Conservation (phyloP, 2,888 invertebrate species). For the Macropis europaea region DNA sequence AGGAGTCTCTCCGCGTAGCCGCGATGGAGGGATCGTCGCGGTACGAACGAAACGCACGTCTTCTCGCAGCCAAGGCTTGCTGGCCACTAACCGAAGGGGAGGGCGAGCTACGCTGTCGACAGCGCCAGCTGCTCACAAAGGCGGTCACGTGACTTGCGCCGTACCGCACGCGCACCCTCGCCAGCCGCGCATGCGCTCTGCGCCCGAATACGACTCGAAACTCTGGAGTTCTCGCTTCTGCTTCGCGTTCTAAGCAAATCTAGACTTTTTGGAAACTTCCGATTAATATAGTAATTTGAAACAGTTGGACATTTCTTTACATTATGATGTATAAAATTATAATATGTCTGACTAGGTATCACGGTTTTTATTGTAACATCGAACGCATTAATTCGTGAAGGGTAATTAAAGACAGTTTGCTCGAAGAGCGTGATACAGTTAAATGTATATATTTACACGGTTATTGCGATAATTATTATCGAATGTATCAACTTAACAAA, state of each 20-base stretch:
- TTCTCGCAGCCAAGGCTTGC: slow-evolving; percentile 71
- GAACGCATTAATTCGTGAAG: background rate
- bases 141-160: slow-evolving; percentile 58
- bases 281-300: no score
- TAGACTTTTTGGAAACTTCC: no score
- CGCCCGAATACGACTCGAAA: slow-evolving; percentile 7
- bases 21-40: slow-evolving; percentile 61
- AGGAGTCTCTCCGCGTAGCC: slow-evolving; percentile 62
- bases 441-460: slow-evolving; percentile 56
- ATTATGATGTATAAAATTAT: no score
- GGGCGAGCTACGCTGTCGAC: slow-evolving; percentile 31
- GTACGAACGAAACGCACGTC: slow-evolving; percentile 62
- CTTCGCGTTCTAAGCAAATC: background rate
- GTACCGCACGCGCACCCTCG: slow-evolving; percentile 5
- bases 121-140: slow-evolving; percentile 60
- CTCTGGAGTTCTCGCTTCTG: background rate
- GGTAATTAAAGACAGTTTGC: background rate
- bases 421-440: background rate
- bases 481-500: slow-evolving; percentile 57
- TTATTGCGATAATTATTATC: slow-evolving; percentile 44
- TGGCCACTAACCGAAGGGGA: slow-evolving; percentile 67
- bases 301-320: no score
- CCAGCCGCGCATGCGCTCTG: slow-evolving; percentile 9
- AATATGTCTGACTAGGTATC: no score
- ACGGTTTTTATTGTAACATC: background rate